Base-by-base conservation (phyloP, 2,888 invertebrate species). In the Argyresthia goedartella region DNA sequence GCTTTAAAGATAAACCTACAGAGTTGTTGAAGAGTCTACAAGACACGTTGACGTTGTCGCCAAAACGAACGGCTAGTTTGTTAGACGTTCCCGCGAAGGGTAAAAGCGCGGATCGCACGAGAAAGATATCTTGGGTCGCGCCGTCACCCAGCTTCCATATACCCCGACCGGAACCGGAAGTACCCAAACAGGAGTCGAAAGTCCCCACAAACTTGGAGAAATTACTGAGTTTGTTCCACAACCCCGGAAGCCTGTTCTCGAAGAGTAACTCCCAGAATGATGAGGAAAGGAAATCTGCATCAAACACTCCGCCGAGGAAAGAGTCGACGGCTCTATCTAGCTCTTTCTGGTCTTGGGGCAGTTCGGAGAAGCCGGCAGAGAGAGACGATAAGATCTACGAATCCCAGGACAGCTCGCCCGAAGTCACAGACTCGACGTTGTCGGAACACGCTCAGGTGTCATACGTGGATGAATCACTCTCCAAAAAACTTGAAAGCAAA, bases 171-270 rank as follows among this genome's bases (percentile, higher is more conserved):
- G 81, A 85, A 8, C 61, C 65, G 1, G 84, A 85, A 50, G 52
- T 59, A 0, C 35, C 43, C 1, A 77, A 75, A 50, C 53, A 60
- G 0, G 84, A 84, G 11, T 60, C 67, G 0, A 87, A 87, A 55
- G 53, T 77, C 13, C 89, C 90, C 0, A 88, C 90, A 8, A 89
- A 91, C 63, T 76, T 92, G 50, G 92, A 92, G 56, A 91, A 90
- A 63, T 69, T 92, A 2, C 64, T 92, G 0, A 91, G 90, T 33
- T 62, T 92, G 1, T 92, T 92, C 65, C 90, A 91, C 57, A 89
- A 90, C 65, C 90, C 91, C 0, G 84, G 86, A 50, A 88, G 87
- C 59, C 70, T 91, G 50, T 91, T 91, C 62, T 88, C 90, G 9
- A 87, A 90, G 54, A 67, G 59, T 42, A 61, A 55, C 9, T 55